These are phyloP conservation scores for Etheostoma spectabile DNA, from an alignment of 2,113 vertebrate genomes.

Conservation along the genomic window DNA sequence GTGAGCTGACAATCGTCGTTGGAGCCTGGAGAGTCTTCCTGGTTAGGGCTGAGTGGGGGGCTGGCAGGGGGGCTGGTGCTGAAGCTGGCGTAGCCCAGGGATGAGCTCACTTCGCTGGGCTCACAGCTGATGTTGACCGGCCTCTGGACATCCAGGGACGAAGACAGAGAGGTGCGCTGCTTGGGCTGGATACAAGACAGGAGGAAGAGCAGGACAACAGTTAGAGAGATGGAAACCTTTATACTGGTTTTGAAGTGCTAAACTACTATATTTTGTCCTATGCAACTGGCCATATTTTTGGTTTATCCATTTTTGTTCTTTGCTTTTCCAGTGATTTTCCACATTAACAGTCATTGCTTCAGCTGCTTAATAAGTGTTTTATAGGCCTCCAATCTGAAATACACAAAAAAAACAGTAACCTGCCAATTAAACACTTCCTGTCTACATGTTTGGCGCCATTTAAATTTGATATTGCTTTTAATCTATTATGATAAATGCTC, in stretches of 20 bases:
- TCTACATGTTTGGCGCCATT: not conserved
- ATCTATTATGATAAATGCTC: not conserved
- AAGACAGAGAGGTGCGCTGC: constrained; percentile 95
- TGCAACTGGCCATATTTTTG: not conserved
- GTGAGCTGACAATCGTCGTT: constrained; percentile 77
- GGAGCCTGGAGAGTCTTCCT: constrained; percentile 86
- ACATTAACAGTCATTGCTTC: not conserved
- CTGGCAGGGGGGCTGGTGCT: constrained; percentile 88
- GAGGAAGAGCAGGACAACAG: not conserved
- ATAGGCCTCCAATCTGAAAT: not conserved
- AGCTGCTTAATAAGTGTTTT: not conserved
- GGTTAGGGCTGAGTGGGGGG: constrained; percentile 89
- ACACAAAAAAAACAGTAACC: not conserved
- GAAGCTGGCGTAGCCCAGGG: constrained; percentile 90
- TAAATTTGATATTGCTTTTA: not conserved
- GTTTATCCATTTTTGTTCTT: not conserved
- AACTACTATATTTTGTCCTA: not conserved
- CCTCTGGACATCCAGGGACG: constrained; percentile 93
- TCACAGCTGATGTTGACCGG: constrained; percentile 91
- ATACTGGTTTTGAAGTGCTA: too few species aligned
- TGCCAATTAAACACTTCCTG: not conserved
- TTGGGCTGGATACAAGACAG: constrained; percentile 88
- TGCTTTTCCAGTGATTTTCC: not conserved
- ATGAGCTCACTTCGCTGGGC: constrained; percentile 94
- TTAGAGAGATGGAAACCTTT: not conserved